These are phyloP conservation scores for Athalia rosae DNA, from an alignment of 2,888 invertebrate genomes.

Conservation along the genomic window DNA sequence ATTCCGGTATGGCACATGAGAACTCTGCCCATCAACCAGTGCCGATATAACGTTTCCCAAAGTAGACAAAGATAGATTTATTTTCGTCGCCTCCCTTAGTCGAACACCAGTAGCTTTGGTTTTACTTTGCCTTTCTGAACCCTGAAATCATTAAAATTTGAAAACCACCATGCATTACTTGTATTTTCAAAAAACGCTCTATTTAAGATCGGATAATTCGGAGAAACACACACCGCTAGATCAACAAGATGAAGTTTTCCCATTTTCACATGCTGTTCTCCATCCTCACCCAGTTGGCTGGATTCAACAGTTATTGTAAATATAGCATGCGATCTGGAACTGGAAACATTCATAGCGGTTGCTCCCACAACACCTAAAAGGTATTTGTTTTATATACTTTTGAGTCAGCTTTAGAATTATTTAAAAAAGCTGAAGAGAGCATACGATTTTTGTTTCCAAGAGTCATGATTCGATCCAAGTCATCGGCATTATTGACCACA, in stretches of 20 bases:
- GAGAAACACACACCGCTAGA: constrained; percentile 83
- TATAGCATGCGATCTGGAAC: constrained; percentile 97
- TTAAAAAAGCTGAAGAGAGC: constrained; percentile 54
- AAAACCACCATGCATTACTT: constrained; percentile 1
- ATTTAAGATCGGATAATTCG: not conserved
- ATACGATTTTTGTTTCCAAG: constrained; percentile 96
- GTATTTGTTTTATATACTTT: not conserved
- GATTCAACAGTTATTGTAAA: constrained; percentile 99
- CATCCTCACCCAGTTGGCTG: constrained; percentile 88
- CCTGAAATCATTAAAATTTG: constrained; percentile 76
- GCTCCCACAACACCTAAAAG: constrained; percentile 84
- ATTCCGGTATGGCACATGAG: constrained; percentile 98
- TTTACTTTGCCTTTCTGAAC: constrained; percentile 97
- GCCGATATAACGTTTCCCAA: constrained; percentile 99
- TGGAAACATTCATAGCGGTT: constrained; percentile 98
- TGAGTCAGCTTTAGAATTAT: constrained; percentile 17
- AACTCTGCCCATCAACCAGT: constrained; percentile 96
- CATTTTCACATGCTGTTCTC: constrained; percentile 92
- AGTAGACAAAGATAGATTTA: constrained; percentile 97
- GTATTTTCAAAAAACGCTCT: constrained; percentile 8
- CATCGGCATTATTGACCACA: constrained; percentile 98
- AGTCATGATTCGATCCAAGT: constrained; percentile 95
- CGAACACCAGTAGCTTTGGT: constrained; percentile 96
- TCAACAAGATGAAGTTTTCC: constrained; percentile 99
- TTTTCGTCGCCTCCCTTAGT: constrained; percentile 97